Base-by-base conservation (phyloP, 1,140 invertebrate species). In the Geopemphigus sp. region DNA sequence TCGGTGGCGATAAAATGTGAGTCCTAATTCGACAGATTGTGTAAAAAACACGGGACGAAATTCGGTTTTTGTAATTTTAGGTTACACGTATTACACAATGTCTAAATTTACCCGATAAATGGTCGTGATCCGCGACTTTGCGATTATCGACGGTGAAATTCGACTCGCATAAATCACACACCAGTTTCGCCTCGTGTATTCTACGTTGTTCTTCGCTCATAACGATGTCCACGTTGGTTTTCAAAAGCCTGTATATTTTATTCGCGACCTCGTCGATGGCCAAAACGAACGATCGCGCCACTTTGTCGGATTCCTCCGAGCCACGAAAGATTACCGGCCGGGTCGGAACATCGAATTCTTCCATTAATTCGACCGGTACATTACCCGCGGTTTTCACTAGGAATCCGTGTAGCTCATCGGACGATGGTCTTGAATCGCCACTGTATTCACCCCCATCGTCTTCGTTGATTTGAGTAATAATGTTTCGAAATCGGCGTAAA, bases 401-500 rank as follows among this genome's bases (percentile, higher is more conserved):
- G 4, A 57, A 32, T 1, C 73, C 24, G 19, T n/a, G n/a, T 53
- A 76, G n/a, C 53, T 57, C 54, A 32, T 53, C 0, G 26, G 73
- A 1, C 26, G 10, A 32, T 76, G 73, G 19, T 32, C 59, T 17
- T 47, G 19, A 59, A 29, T 17, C 5, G 54, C 57, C 11, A 10
- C 1, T 19, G 54, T 76, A 32, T 53, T 32, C 45, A 19, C 6
- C 17, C 29, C 50, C 15, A 26, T 32, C 4, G 17, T 26, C 19
- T 76, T 32, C 19, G 0, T 11, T 0, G 17, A 10, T 1, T 8
- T 32, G 1, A 22, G 12, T 22, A 63, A n/a, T 12, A 39, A 2
- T 22, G 56, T 32, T 50, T 80, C 74, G n/a, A 80, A 80, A 24
- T 80, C 74, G 0, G 74, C 32, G 17, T 80, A 80, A 1, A 80